A percentile compares a stretch with the other conserved stretches of the same genome.
phyloP scores from a whole-genome alignment of 2,113 vertebrate species.

The Marcusenius ussheri region DNA sequence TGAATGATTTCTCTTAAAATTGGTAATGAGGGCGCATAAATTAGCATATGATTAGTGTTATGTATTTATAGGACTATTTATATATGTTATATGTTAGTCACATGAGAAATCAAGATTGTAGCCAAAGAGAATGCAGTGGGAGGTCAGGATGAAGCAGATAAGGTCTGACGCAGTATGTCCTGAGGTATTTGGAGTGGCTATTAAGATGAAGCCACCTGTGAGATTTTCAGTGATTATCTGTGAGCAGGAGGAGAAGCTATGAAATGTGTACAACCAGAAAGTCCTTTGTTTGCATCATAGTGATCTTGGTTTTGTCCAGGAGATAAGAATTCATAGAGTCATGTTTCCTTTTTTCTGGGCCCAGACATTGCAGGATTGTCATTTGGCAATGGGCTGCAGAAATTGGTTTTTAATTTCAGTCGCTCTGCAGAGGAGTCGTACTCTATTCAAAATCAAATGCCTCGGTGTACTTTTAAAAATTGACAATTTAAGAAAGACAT shows the following conservation, averaged over 20 bases:
- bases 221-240: neutral
- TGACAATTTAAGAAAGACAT: neutral
- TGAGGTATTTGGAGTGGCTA: neutral
- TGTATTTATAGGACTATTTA: neutral
- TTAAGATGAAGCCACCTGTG: neutral
- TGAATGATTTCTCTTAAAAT: neutral
- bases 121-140: neutral
- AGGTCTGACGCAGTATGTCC: neutral
- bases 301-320: neutral
- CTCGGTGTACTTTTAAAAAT: neutral
- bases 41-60: neutral
- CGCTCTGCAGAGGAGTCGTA: neutral
- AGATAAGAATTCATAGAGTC: neutral
- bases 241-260: neutral
- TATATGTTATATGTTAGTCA: neutral
- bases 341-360: neutral
- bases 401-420: neutral
- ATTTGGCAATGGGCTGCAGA: neutral
- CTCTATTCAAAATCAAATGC: neutral
- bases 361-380: neutral
- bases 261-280: neutral
- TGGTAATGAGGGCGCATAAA: neutral
- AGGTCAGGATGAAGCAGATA: neutral
- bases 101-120: neutral
- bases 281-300: neutral